Evolutionary conservation across 2,113 vertebrate genomes (phyloP).

Genomic region (Raja brachyura): DNA sequence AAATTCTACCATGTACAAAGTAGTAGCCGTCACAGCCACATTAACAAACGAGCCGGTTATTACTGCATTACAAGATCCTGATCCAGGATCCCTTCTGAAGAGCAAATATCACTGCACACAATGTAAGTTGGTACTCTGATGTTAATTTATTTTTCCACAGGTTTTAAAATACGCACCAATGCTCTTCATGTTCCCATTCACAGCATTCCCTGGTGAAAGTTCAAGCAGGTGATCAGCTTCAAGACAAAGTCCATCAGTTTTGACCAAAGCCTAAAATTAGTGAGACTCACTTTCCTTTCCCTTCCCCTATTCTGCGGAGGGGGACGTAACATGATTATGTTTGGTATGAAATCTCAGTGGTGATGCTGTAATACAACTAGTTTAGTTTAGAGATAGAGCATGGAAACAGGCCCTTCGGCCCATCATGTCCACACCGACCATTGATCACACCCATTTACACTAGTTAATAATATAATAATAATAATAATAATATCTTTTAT

Average conservation of each 20-base stretch:
- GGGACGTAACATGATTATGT: neutral
- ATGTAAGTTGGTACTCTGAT: neutral
- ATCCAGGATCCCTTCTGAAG: neutral
- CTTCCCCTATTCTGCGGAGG: too few relatives aligned
- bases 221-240: too few relatives aligned
- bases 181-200: neutral
- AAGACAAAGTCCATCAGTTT: too few relatives aligned
- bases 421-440: too few relatives aligned
- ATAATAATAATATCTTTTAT: too few relatives aligned
- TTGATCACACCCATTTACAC: too few relatives aligned
- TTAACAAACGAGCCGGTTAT: neutral
- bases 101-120: neutral
- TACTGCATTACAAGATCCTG: neutral
- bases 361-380: neutral
- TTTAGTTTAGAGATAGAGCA: too few relatives aligned
- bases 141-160: neutral
- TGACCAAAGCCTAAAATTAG: neutral
- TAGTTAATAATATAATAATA: too few relatives aligned
- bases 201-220: neutral
- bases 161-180: neutral
- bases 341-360: neutral
- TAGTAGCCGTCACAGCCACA: neutral
- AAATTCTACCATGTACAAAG: neutral
- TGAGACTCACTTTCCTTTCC: neutral
- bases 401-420: too few relatives aligned